Evolutionary conservation across 1,140 invertebrate genomes (phyloP).

Genomic region (Drosophila oshimai): DNA sequence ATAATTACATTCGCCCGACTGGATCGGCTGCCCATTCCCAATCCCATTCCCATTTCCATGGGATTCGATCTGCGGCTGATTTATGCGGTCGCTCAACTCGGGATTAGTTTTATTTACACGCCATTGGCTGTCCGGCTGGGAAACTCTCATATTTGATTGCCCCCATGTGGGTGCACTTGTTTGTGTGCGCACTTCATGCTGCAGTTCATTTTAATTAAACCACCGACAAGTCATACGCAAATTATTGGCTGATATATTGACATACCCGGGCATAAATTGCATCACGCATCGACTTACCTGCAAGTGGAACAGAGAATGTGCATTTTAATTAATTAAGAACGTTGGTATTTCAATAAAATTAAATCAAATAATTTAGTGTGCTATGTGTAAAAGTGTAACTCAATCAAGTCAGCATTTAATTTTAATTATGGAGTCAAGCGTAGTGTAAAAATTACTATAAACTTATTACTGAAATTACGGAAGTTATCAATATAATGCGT

Average conservation of each 20-base stretch:
- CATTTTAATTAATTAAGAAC: slow-evolving; percentile 51
- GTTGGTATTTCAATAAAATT: slow-evolving; percentile 13
- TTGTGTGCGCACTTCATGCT: slow-evolving; percentile 24
- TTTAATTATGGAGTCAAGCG: no score
- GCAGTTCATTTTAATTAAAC: slow-evolving; percentile 77
- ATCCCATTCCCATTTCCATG: not conserved
- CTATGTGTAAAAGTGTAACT: slow-evolving; percentile 1
- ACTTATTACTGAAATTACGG: no score
- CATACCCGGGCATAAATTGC: slow-evolving; percentile 11
- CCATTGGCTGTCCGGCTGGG: slow-evolving; percentile 38
- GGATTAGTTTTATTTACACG: slow-evolving; percentile 70
- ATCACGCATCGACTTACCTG: slow-evolving; percentile 58
- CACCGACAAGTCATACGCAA: slow-evolving; percentile 54
- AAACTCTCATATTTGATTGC: not conserved
- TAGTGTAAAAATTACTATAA: no score
- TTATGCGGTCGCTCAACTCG: slow-evolving; percentile 74
- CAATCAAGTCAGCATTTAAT: slow-evolving; percentile 18
- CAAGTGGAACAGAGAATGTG: slow-evolving; percentile 33
- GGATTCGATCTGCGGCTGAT: slow-evolving; percentile 62
- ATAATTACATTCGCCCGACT: slow-evolving; percentile 46
- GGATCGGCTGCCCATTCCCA: slow-evolving; percentile 9
- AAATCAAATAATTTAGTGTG: slow-evolving; percentile 27
- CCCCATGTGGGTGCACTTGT: not conserved
- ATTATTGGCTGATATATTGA: slow-evolving; percentile 37
- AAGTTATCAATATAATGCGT: no score